Evolutionary conservation across 2,797 vertebrate genomes (phyloP).

Genomic region (Triplophysa bombifrons): DNA sequence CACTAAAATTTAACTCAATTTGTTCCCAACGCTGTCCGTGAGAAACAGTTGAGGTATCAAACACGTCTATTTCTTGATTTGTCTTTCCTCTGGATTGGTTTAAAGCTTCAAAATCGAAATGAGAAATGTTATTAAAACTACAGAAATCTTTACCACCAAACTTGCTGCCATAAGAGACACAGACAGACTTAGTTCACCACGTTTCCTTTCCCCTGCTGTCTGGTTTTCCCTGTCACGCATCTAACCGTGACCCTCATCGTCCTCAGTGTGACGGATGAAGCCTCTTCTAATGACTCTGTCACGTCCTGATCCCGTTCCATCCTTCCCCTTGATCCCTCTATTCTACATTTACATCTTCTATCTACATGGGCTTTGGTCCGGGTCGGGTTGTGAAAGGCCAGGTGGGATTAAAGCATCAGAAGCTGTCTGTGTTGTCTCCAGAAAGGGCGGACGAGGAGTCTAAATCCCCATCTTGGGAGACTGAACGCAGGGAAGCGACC

Average conservation of each 20-base stretch:
- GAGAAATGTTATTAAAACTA: neutral
- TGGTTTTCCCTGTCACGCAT: conserved; percentile 5
- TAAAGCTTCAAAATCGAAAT: too few species aligned
- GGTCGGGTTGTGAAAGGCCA: conserved; percentile 71
- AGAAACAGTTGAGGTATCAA: too few species aligned
- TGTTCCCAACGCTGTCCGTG: too few species aligned
- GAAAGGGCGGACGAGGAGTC: conserved; percentile 62
- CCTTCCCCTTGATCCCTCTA: conserved; percentile 58
- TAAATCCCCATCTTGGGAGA: conserved; percentile 77
- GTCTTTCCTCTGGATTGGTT: too few species aligned
- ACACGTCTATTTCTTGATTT: too few species aligned
- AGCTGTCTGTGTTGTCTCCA: conserved; percentile 62
- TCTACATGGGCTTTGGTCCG: conserved; percentile 59
- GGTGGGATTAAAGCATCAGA: conserved; percentile 79
- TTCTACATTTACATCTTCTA: conserved; percentile 72
- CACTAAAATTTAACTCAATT: too few species aligned
- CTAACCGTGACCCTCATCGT: conserved; percentile 9
- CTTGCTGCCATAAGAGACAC: neutral
- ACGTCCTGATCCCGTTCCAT: conserved; percentile 62
- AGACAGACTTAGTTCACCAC: neutral
- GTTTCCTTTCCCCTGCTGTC: neutral
- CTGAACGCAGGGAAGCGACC: conserved; percentile 62
- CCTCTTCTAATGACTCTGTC: conserved; percentile 66
- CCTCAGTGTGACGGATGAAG: conserved; percentile 47
- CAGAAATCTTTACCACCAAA: neutral